Percentiles rank a stretch among this genome's conserved stretches.
These are phyloP conservation scores for Drosophila murphyi DNA, from an alignment of 1,140 invertebrate genomes.

Conservation along the genomic window DNA sequence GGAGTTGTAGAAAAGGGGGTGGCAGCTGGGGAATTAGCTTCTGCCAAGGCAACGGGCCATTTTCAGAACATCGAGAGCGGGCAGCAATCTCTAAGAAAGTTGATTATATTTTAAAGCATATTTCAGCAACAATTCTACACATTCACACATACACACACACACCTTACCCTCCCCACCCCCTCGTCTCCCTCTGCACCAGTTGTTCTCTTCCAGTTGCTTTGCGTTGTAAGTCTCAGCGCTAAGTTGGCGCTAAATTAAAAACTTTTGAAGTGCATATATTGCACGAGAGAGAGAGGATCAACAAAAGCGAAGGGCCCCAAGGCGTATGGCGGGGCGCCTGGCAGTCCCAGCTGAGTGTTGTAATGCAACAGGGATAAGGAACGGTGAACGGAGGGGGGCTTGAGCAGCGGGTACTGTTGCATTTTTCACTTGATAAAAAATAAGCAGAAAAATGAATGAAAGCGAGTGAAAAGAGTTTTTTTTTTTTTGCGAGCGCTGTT, in stretches of 20 bases:
- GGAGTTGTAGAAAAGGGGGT: neutral
- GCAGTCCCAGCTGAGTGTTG: constrained; percentile 40
- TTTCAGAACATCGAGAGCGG: constrained; percentile 7
- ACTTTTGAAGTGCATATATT: constrained; percentile 81
- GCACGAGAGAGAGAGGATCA: constrained; percentile 57
- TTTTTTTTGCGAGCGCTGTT: constrained; percentile 36
- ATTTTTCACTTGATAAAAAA: constrained; percentile 63
- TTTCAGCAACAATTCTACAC: constrained; percentile 47
- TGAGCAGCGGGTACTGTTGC: constrained; percentile 41
- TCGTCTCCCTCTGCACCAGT: constrained; percentile 42
- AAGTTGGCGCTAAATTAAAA: constrained; percentile 83
- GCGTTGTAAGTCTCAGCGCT: constrained; percentile 72
- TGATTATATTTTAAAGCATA: constrained; percentile 83
- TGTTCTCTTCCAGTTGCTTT: constrained; percentile 76
- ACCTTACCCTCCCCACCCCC: neutral
- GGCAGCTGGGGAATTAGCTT: constrained; percentile 43
- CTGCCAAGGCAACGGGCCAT: constrained; percentile 10
- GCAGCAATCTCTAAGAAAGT: constrained; percentile 57
- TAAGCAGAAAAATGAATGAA: neutral
- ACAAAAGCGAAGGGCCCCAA: constrained; percentile 16
- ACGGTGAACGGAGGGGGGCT: neutral
- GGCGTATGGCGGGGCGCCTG: neutral
- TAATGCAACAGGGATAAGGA: constrained; percentile 45
- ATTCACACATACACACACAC: neutral
- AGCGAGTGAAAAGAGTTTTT: constrained; percentile 51